Base-by-base conservation (phyloP, 2,113 vertebrate species). In the Forbesichthys agassizii region DNA sequence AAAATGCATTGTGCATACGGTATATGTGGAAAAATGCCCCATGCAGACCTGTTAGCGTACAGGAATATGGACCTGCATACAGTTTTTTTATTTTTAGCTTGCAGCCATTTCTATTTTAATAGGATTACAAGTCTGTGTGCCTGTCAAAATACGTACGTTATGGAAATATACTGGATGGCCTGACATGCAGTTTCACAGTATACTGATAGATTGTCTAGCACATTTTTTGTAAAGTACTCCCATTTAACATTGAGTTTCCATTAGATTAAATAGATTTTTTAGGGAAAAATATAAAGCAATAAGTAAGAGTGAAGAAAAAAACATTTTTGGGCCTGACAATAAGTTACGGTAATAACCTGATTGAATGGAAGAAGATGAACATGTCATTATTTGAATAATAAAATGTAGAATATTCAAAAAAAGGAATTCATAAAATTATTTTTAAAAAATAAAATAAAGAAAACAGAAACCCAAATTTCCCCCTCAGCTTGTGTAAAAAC, bases 101-200 rank as follows among this genome's bases (percentile, higher is more conserved):
- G 16, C 33, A 57, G 42, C 27, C 9, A 47, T 60, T 58, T 74
- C 46, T 64, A 9, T 71, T 78, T 71, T 27, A 66, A 71, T 42
- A 62, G 57, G 56, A 74, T 78, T 74, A 68, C 9, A 70, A 51
- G 52, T 16, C 60, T 70, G n/a, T 47, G 55, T 0, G 42, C 14
- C 18, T 59, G 46, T 59, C 20, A 71, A 55, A 69, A 69, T 27
- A 65, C 48, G 12, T 54, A 71, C 7, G 51, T 58, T 54, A 13
- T 54, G 52, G 52, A n/a, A 13, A 51, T 48, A n/a, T 33, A 52
- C 56, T 57, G 61, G 52, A 20, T 5, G 57, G 27, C 42, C 58
- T 48, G 36, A 16, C 9, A 67, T 11, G 65, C 33, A 74, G 27
- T 52, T 14, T 7, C 52, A 52, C 11, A 52, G 11, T 52, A 11